These are phyloP conservation scores for Hozukius guyotensis DNA, from an alignment of 2,797 vertebrate genomes.

Conservation along the genomic window DNA sequence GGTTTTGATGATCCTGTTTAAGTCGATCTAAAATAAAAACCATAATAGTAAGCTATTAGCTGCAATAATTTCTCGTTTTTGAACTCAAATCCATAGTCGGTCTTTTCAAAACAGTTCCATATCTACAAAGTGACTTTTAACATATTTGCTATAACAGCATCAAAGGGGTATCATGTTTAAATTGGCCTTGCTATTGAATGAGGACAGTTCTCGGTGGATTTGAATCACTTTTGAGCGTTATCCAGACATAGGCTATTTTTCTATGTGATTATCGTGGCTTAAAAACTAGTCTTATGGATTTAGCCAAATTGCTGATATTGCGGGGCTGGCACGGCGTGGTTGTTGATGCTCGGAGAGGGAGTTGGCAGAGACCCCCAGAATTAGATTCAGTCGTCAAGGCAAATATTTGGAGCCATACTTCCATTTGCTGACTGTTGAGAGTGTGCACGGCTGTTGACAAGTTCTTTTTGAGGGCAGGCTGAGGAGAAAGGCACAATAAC, in stretches of 20 bases:
- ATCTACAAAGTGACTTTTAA: slow-evolving; percentile 6
- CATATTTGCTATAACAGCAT: slow-evolving; percentile 19
- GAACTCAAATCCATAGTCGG: neutral
- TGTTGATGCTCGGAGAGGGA: slow-evolving; percentile 37
- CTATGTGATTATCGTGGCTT: slow-evolving; percentile 44
- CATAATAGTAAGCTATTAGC: neutral
- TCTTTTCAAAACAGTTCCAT: neutral
- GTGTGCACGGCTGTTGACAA: slow-evolving; percentile 20
- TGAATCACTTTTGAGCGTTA: slow-evolving; percentile 33
- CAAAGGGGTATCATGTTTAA: slow-evolving; percentile 28
- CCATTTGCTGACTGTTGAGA: slow-evolving; percentile 34
- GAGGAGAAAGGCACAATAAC: neutral
- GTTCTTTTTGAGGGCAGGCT: slow-evolving; percentile 19
- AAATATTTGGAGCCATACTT: slow-evolving; percentile 60
- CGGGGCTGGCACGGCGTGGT: slow-evolving; percentile 20
- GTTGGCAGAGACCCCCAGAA: slow-evolving; percentile 51
- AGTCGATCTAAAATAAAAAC: too few species aligned
- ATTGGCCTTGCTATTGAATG: slow-evolving; percentile 33
- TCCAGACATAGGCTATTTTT: slow-evolving; percentile 39
- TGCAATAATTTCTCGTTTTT: neutral
- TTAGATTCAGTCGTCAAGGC: slow-evolving; percentile 53
- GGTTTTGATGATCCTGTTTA: too few species aligned
- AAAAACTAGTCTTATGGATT: slow-evolving; percentile 49
- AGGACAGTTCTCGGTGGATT: slow-evolving; percentile 30
- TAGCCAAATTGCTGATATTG: slow-evolving; percentile 45